phyloP scores from a whole-genome alignment of 2,888 invertebrate species.

The Cartodere bifasciata region DNA sequence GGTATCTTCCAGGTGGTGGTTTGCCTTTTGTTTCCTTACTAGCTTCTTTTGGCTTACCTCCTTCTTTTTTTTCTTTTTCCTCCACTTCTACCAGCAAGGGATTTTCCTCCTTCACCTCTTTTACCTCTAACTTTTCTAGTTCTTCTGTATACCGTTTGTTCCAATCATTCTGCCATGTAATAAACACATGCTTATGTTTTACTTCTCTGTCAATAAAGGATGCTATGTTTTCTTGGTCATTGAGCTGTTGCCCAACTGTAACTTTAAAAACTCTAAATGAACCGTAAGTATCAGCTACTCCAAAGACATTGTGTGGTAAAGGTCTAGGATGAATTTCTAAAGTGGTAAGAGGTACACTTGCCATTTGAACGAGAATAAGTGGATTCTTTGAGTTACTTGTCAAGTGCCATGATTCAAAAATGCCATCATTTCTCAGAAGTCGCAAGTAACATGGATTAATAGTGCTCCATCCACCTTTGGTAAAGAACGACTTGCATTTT shows the following conservation, averaged over 20 bases:
- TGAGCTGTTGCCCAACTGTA: constrained; percentile 9
- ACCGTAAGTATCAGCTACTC: constrained; percentile 56
- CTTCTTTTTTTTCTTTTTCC: constrained; percentile 27
- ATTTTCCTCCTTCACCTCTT: constrained; percentile 29
- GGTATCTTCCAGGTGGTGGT: constrained; percentile 9
- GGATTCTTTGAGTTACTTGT: constrained; percentile 50
- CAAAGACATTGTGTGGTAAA: constrained; percentile 46
- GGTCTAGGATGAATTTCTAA: constrained; percentile 18
- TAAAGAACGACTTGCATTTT: constrained; percentile 43
- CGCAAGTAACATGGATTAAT: constrained; percentile 31
- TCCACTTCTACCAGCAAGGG: constrained; percentile 31
- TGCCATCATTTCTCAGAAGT: constrained; percentile 59
- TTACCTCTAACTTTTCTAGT: constrained; percentile 17
- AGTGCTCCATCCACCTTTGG: constrained; percentile 64
- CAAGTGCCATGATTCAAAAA: constrained; percentile 72
- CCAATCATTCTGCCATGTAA: constrained; percentile 50
- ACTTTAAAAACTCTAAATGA: constrained; percentile 47
- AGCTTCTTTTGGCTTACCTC: constrained; percentile 13
- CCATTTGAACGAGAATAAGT: constrained; percentile 14
- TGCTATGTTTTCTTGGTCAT: constrained; percentile 29
- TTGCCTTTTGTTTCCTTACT: constrained; percentile 10
- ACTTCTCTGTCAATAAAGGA: constrained; percentile 41
- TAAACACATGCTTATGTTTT: constrained; percentile 39
- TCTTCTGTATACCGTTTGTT: constrained; percentile 33
- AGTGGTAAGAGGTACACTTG: constrained; percentile 20